Evolutionary conservation across 2,113 vertebrate genomes (phyloP).

Genomic region (Epinephelus moara): DNA sequence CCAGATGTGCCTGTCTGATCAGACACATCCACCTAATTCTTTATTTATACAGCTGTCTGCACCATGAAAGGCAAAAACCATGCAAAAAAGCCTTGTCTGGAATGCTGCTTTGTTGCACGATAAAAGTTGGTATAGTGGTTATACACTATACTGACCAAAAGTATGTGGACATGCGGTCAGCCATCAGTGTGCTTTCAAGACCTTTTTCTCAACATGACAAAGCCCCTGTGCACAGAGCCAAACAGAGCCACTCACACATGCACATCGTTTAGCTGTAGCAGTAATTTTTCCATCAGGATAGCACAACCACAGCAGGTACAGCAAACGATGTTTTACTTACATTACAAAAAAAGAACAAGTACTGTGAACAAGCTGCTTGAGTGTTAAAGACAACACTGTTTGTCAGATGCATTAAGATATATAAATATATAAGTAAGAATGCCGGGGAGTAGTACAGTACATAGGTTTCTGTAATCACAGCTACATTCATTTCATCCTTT

Average conservation of each 20-base stretch:
- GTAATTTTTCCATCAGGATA: neutral
- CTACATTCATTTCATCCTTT: constrained; percentile 27
- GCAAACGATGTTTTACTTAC: neutral
- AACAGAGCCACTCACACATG: neutral
- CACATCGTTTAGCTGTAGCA: neutral
- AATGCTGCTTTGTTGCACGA: neutral
- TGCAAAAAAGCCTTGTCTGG: too few relatives aligned
- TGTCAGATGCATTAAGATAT: neutral
- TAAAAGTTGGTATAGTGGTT: neutral
- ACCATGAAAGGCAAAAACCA: neutral
- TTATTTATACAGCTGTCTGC: neutral
- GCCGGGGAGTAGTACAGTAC: neutral
- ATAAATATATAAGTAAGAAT: neutral
- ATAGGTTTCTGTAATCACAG: constrained; percentile 12
- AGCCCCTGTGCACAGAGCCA: neutral
- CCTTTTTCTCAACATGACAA: too few relatives aligned
- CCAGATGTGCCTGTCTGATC: neutral
- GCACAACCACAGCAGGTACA: neutral
- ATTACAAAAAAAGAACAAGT: neutral
- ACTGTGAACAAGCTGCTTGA: neutral
- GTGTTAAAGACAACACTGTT: too few relatives aligned
- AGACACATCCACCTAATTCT: neutral
- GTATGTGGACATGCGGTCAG: too few relatives aligned
- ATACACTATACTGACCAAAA: too few relatives aligned
- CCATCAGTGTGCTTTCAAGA: too few relatives aligned